Percentiles rank a stretch among this genome's conserved stretches.
phyloP scores from a whole-genome alignment of 2,113 vertebrate genomes.

The Pelecanus crispus region DNA sequence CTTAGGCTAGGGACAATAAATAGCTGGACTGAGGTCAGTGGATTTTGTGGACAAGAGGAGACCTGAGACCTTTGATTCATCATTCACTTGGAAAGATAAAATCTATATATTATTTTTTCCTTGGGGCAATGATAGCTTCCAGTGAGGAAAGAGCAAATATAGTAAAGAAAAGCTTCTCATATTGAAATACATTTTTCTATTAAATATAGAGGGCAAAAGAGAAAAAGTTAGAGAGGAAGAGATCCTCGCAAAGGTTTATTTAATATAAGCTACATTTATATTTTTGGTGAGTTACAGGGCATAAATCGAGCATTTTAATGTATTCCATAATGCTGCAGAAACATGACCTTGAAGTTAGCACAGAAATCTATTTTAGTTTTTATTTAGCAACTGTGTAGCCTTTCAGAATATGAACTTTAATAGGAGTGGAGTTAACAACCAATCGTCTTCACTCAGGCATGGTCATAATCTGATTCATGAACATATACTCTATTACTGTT shows the following conservation, averaged over 20 bases:
- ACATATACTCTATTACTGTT: conserved; percentile 23
- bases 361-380: conserved; percentile 64
- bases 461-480: conserved; percentile 41
- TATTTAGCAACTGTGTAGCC: conserved; percentile 47
- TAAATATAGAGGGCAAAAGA: conserved; percentile 33
- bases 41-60: background rate
- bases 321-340: conserved; percentile 49
- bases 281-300: conserved; percentile 44
- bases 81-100: background rate
- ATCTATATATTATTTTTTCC: background rate
- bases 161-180: conserved; percentile 12
- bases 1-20: background rate
- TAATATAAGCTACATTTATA: conserved; percentile 41
- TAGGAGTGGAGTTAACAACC: conserved; percentile 56
- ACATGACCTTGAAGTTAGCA: conserved; percentile 64
- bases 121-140: background rate
- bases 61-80: background rate
- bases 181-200: conserved; percentile 51
- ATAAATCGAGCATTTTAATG: conserved; percentile 66
- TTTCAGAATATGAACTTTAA: conserved; percentile 59
- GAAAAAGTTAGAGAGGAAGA: conserved; percentile 7
- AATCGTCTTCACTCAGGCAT: conserved; percentile 41
- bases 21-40: background rate
- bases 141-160: conserved; percentile 14
- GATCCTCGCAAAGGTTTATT: conserved; percentile 40